These are phyloP conservation scores for Nipponacmea schrenckii DNA, from an alignment of 2,888 invertebrate species.

Conservation along the genomic window DNA sequence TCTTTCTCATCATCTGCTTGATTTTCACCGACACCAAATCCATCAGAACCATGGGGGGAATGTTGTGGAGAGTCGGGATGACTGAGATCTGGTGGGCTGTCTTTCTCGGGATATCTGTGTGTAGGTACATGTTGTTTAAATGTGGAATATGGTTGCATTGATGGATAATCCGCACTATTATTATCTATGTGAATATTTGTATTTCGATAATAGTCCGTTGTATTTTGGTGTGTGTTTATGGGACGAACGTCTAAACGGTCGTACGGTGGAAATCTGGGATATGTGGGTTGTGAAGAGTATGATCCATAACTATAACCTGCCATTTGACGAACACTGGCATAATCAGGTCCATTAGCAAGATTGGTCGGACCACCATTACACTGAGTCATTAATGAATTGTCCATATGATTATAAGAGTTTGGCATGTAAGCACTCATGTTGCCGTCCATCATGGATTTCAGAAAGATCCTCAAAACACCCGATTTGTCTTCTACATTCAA, in stretches of 20 bases:
- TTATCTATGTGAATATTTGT: slow-evolving; percentile 7
- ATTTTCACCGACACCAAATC: slow-evolving; percentile 16
- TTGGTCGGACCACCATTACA: slow-evolving; percentile 15
- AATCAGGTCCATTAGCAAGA: slow-evolving; percentile 10
- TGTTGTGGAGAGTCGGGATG: slow-evolving; percentile 17
- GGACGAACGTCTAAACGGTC: slow-evolving; percentile 24
- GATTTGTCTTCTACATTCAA: background rate
- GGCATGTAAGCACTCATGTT: slow-evolving; percentile 21
- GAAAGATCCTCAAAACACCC: no score
- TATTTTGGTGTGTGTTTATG: slow-evolving; percentile 12
- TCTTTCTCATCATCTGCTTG: slow-evolving; percentile 8
- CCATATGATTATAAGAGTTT: slow-evolving; percentile 17
- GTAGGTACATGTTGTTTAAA: slow-evolving; percentile 8
- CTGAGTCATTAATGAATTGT: slow-evolving; percentile 10
- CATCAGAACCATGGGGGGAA: slow-evolving; percentile 11
- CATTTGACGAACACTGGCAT: slow-evolving; percentile 22
- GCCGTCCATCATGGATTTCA: slow-evolving; percentile 14
- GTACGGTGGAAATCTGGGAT: slow-evolving; percentile 30
- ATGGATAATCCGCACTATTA: slow-evolving; percentile 10
- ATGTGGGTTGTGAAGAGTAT: slow-evolving; percentile 17
- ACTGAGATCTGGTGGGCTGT: slow-evolving; percentile 12
- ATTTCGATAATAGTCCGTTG: slow-evolving; percentile 2
- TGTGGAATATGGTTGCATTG: slow-evolving; percentile 11
- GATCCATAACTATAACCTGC: slow-evolving; percentile 16
- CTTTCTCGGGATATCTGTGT: slow-evolving; percentile 13